phyloP scores from a whole-genome alignment of 2,113 vertebrate species.

The Jacana jacana region DNA sequence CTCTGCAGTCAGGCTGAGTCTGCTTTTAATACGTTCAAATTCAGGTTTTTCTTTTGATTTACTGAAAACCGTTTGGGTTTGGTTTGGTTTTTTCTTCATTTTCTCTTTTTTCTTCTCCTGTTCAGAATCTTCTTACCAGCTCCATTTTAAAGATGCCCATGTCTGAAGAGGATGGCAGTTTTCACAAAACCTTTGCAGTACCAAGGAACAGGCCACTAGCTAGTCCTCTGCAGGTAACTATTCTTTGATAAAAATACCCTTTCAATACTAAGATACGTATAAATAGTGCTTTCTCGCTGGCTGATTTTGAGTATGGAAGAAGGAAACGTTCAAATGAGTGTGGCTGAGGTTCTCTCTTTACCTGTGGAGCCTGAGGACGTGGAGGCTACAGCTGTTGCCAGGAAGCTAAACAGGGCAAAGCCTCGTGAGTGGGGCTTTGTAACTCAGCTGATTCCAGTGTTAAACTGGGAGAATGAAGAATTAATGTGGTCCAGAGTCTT shows the following conservation, averaged over 20 bases:
- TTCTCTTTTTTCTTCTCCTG: neutral
- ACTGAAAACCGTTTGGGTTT: neutral
- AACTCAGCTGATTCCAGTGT: neutral
- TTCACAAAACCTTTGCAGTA: conserved; percentile 83
- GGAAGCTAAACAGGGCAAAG: neutral
- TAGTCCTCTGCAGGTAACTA: conserved; percentile 88
- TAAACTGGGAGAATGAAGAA: neutral
- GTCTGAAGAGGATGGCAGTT: conserved; percentile 84
- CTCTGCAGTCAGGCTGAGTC: neutral
- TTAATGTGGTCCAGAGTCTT: accelerated
- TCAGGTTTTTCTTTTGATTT: neutral
- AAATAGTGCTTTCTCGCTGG: neutral
- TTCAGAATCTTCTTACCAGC: conserved; percentile 91
- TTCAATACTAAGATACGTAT: neutral
- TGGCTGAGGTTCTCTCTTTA: neutral
- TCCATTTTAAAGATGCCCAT: conserved; percentile 85
- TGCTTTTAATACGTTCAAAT: neutral
- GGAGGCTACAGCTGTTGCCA: neutral
- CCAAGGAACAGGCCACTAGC: conserved; percentile 80
- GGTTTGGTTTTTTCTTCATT: neutral
- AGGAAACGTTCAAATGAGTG: neutral
- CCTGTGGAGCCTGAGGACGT: neutral
- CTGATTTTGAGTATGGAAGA: neutral
- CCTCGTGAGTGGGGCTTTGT: accelerated
- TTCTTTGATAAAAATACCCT: neutral